phyloP scores from a whole-genome alignment of 2,888 invertebrate genomes.

The Ophraella communa region DNA sequence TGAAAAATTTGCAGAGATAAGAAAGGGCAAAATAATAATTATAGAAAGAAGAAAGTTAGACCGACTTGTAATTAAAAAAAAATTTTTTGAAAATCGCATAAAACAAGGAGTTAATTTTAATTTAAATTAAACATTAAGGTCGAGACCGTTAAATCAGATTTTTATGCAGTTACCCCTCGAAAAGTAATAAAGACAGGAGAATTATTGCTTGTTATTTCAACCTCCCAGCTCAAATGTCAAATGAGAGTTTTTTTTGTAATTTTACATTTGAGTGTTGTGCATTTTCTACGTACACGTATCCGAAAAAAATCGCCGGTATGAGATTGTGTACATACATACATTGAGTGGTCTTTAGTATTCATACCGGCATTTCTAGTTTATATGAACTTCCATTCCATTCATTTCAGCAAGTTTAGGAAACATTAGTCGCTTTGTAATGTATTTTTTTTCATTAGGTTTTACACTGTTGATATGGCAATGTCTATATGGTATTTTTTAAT shows the following conservation, averaged over 20 bases:
- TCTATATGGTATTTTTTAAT: slow-evolving; percentile 9
- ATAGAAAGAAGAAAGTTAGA: no score
- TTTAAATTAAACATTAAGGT: no score
- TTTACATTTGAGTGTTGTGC: slow-evolving; percentile 1
- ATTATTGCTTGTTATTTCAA: neutral
- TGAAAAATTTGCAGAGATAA: no score
- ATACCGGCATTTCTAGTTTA: slow-evolving; percentile 8
- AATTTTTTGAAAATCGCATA: no score
- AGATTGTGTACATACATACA: slow-evolving; percentile 4
- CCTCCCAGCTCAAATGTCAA: neutral
- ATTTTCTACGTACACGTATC: neutral
- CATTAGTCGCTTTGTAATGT: slow-evolving; percentile 16
- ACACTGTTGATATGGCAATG: neutral
- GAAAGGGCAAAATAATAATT: no score
- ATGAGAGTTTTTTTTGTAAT: neutral
- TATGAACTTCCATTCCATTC: slow-evolving; percentile 4
- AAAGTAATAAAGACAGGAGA: neutral
- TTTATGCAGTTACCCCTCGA: neutral
- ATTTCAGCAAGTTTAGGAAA: slow-evolving; percentile 8
- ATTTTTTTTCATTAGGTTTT: slow-evolving; percentile 12
- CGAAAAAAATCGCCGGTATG: neutral
- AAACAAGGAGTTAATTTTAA: no score
- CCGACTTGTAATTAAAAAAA: no score
- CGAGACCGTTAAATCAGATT: neutral
- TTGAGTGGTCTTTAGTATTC: slow-evolving; percentile 10